phyloP scores from a whole-genome alignment of 1,140 invertebrate species.

The Ctenoplectra terminalis region DNA sequence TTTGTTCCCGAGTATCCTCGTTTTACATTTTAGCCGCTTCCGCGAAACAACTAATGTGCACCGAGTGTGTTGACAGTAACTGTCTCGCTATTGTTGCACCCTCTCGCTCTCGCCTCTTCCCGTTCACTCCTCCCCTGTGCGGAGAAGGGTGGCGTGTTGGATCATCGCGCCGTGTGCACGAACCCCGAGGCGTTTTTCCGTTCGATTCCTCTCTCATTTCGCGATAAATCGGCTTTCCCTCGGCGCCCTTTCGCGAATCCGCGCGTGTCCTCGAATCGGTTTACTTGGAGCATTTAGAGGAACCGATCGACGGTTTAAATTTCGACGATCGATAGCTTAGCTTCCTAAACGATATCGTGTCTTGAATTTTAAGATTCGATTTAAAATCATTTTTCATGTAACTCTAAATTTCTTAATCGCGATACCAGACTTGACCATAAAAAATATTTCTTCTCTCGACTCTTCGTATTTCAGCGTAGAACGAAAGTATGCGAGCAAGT shows the following conservation, averaged over 20 bases:
- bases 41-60: slow-evolving; percentile 79
- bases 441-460: no score
- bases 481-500: not conserved
- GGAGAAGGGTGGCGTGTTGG: slow-evolving; percentile 36
- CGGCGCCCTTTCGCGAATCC: not conserved
- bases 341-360: no score
- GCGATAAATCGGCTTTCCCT: slow-evolving; percentile 58
- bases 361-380: no score
- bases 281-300: not conserved
- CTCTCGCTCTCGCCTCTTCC: slow-evolving; percentile 45
- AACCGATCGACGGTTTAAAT: not conserved
- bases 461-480: no score
- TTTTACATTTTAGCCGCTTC: slow-evolving; percentile 78
- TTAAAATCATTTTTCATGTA: no score
- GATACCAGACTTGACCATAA: no score
- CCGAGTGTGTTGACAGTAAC: slow-evolving; percentile 73
- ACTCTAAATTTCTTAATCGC: no score
- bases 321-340: not conserved
- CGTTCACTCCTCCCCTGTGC: slow-evolving; percentile 18
- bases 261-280: not conserved
- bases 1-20: slow-evolving; percentile 74
- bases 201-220: slow-evolving; percentile 66
- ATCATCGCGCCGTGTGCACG: slow-evolving; percentile 62
- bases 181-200: slow-evolving; percentile 66
- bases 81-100: slow-evolving; percentile 72